Evolutionary conservation across 2,113 vertebrate genomes (phyloP), one percentile per base, ranked within the genome.

Genomic region (Atlantisia rogersi): DNA sequence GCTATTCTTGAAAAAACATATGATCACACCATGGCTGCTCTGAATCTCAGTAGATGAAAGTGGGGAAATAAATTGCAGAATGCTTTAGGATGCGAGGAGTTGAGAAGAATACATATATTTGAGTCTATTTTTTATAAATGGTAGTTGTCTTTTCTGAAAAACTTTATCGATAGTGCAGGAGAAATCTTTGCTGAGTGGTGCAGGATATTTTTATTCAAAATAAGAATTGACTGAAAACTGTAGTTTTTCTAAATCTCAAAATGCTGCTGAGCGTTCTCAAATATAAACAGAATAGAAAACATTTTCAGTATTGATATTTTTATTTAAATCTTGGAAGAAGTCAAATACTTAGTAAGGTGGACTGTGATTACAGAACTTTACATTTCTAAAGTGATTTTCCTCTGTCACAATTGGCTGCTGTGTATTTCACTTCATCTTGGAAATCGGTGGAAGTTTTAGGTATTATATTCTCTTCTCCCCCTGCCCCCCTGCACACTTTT

Each of bases 1-100:
- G 91, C 97, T 94, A 94, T 94, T 97, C 97, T 97, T 97, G 96
- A 98, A 98, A 97, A 98, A 98, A 96, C 95, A 95, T 98, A 80
- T 92, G 97, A 98, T 98, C 98, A 96, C 93, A 95, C 96, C 92
- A 94, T 87, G 96, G 93, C 73, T 97, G 88, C 77, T 94, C 91
- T 91, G 97, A 97, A 96, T 96, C 92, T 93, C 90, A 82, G 89
- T 87, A 97, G 95, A 95, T 88, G 94, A 95, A 96, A 95, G 90
- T 52, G 69, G 94, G 74, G 84, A 85, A 97, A 73, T 85, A 95
- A 97, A 98, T 97, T 97, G 89, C 96, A 96, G 95, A 93, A 96
- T 90, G 85, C 95, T 96, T 96, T 90, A 96, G 79, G 80, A 84
- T 88, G 71, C 77, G 67, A 95, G 73, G 83, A 87, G 69, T 69